Conservation (phyloP, 23 tunicate species). For the Diplosoma virens region DNA sequence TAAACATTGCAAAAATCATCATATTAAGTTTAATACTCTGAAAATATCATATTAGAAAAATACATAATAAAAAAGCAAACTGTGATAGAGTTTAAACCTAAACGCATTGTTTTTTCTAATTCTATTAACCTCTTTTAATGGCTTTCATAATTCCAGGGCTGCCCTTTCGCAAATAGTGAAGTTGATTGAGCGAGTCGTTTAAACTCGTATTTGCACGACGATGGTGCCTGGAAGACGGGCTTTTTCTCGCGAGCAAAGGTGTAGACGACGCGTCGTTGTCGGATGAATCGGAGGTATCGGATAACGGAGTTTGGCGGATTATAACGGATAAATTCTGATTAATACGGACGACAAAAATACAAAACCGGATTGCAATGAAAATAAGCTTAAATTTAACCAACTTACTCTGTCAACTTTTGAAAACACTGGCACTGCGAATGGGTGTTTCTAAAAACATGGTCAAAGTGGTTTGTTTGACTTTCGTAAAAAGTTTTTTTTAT, state of each 20-base stretch:
- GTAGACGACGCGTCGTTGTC: constrained; percentile 45
- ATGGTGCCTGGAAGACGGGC: constrained; percentile 33
- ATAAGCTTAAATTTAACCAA: background rate
- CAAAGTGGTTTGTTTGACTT: too few species aligned
- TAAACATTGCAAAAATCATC: too few species aligned
- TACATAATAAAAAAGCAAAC: too few species aligned
- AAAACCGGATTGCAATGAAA: background rate
- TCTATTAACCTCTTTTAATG: constrained; percentile 63
- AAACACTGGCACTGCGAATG: constrained; percentile 65
- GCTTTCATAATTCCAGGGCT: constrained; percentile 67
- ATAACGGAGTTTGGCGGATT: constrained; percentile 49
- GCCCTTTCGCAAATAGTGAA: constrained; percentile 53
- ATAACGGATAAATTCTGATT: constrained; percentile 17
- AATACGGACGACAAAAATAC: background rate
- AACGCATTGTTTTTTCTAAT: too few species aligned
- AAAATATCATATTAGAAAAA: too few species aligned
- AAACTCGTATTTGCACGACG: constrained; percentile 6
- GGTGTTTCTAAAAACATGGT: constrained; percentile 38
- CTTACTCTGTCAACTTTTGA: constrained; percentile 64
- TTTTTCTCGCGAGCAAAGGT: background rate
- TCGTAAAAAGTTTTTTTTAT: too few species aligned
- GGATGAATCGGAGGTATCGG: constrained; percentile 72
- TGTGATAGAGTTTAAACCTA: too few species aligned
- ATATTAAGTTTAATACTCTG: too few species aligned
- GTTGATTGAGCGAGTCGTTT: constrained; percentile 3